Conservation (phyloP, 2,888 invertebrate species). For the Tortricodes alternella region DNA sequence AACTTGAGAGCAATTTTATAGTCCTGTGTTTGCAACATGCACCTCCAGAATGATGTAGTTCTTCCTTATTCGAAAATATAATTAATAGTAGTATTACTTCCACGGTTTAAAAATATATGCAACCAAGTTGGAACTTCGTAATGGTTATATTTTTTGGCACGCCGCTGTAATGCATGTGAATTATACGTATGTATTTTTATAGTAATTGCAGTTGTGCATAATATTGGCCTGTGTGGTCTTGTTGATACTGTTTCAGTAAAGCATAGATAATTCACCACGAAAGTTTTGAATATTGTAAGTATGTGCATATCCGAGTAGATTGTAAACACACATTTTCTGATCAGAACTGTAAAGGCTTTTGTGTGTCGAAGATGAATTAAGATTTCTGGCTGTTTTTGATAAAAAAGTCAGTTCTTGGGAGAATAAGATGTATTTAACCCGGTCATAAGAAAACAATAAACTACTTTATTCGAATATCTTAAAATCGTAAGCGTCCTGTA, state of each 20-base stretch:
- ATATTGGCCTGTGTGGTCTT: slow-evolving; percentile 8
- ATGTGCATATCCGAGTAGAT: slow-evolving; percentile 18
- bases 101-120: background rate
- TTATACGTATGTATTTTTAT: slow-evolving; percentile 14
- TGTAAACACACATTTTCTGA: slow-evolving; percentile 10
- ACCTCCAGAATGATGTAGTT: slow-evolving; percentile 12
- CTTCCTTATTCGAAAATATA: slow-evolving; percentile 11
- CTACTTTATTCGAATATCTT: background rate
- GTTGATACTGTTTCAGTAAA: slow-evolving; percentile 14
- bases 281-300: background rate
- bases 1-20: slow-evolving; percentile 17
- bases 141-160: slow-evolving; percentile 11
- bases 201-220: slow-evolving; percentile 14
- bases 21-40: slow-evolving; percentile 1
- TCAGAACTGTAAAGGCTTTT: too few relatives aligned
- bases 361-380: background rate
- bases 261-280: background rate
- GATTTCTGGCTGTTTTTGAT: background rate
- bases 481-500: background rate
- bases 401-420: background rate
- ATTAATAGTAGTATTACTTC: background rate
- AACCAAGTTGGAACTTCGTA: background rate
- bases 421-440: background rate
- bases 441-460: too few relatives aligned
- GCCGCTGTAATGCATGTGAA: background rate